These are phyloP conservation scores for Stenichneumon culpator DNA, from an alignment of 2,888 invertebrate species.

Conservation along the genomic window DNA sequence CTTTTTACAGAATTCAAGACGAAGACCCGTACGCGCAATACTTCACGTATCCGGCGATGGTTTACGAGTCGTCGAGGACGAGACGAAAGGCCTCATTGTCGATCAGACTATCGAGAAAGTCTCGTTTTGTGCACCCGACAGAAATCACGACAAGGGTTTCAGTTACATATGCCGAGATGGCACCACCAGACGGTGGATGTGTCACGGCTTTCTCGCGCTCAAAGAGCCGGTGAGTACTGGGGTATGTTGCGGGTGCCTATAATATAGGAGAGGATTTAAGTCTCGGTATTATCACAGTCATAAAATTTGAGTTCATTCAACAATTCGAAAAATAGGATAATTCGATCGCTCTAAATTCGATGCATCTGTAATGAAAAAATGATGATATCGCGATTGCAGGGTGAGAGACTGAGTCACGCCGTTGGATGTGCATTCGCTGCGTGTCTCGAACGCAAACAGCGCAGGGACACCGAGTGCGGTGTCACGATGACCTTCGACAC, in stretches of 20 bases:
- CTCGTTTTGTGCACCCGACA: constrained; percentile 99
- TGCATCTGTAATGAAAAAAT: background rate
- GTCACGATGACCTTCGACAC: constrained; percentile 97
- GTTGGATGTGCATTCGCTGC: constrained; percentile 99
- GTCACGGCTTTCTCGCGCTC: constrained; percentile 98
- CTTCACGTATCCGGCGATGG: constrained; percentile 98
- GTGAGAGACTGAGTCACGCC: constrained; percentile 99
- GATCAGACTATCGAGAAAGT: constrained; percentile 99
- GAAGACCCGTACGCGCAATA: constrained; percentile 95
- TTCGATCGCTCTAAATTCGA: background rate
- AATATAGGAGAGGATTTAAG: constrained; percentile 27
- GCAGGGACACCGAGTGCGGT: constrained; percentile 97
- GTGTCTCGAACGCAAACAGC: constrained; percentile 98
- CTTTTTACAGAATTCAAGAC: constrained; percentile 91
- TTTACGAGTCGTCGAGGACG: constrained; percentile 98
- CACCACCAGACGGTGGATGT: constrained; percentile 99
- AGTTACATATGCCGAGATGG: constrained; percentile 99
- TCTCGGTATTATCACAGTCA: background rate
- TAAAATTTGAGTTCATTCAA: background rate
- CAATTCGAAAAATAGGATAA: background rate
- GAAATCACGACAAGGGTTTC: constrained; percentile 98
- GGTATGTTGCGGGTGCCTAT: constrained; percentile 24
- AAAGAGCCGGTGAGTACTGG: constrained; percentile 92
- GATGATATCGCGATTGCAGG: constrained; percentile 86
- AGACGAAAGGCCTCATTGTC: constrained; percentile 98